Conservation (phyloP, 2,113 vertebrate genomes). For the Centrocercus urophasianus region DNA sequence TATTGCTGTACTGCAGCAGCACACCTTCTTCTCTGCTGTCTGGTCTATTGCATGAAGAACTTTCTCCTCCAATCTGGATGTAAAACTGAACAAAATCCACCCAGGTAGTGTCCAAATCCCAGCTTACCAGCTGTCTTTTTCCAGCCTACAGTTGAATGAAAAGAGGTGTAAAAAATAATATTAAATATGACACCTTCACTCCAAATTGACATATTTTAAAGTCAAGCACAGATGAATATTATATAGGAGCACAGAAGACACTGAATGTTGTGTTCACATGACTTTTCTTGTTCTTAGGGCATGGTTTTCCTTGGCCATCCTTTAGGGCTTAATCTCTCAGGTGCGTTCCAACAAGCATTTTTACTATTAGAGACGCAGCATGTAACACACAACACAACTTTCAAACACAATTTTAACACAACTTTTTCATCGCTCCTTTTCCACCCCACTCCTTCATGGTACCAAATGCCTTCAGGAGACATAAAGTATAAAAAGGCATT, state of each 20-base stretch:
- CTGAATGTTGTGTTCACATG: not conserved
- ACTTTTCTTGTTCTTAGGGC: not conserved
- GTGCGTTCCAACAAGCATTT: not conserved
- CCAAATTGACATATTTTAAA: not conserved
- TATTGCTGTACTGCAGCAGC: conserved; percentile 95
- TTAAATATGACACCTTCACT: not conserved
- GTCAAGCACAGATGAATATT: not conserved
- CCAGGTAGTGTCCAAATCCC: conserved; percentile 97
- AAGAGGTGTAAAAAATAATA: not conserved
- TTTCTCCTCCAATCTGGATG: conserved; percentile 94
- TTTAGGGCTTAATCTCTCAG: not conserved
- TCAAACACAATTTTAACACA: not conserved
- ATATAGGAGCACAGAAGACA: not conserved
- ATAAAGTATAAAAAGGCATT: not conserved
- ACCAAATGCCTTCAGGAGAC: not conserved
- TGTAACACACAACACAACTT: not conserved
- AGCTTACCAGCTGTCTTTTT: conserved; percentile 92
- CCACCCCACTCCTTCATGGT: not conserved
- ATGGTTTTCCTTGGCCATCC: not conserved
- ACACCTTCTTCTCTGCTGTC: conserved; percentile 97
- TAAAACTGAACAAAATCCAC: conserved; percentile 99
- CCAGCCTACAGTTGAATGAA: conserved; percentile 82
- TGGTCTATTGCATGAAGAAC: conserved; percentile 88
- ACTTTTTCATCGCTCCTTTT: not conserved
- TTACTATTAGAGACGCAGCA: not conserved